A percentile compares a stretch with the other conserved stretches of the same genome.
Conservation (phyloP, 2,113 vertebrate genomes). For the Upupa epops region DNA sequence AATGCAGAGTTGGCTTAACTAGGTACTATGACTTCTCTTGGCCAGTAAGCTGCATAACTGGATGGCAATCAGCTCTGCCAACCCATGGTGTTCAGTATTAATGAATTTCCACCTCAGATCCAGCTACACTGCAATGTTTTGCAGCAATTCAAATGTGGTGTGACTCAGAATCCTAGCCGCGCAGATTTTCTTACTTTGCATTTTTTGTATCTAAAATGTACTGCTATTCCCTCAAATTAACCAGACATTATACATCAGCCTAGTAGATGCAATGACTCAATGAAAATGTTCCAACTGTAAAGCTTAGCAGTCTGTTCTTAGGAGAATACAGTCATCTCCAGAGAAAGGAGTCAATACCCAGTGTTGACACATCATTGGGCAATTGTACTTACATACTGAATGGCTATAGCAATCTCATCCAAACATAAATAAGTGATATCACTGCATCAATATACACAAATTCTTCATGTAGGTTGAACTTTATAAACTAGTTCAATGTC, state of each 20-base stretch:
- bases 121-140: not conserved
- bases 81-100: fast-evolving
- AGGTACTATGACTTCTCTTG: not conserved
- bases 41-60: not conserved
- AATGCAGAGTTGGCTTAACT: fast-evolving
- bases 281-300: not conserved
- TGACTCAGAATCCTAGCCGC: fast-evolving
- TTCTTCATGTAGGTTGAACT: not conserved
- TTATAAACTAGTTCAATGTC: not conserved
- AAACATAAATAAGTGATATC: not conserved
- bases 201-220: not conserved
- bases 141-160: not conserved
- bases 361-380: not conserved
- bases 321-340: not conserved
- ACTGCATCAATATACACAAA: not conserved
- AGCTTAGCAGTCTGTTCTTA: not conserved
- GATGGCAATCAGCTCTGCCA: not conserved
- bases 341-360: not conserved
- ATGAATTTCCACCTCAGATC: not conserved
- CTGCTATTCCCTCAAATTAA: not conserved
- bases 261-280: not conserved
- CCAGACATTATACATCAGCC: not conserved
- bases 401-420: not conserved
- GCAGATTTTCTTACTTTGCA: not conserved
- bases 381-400: not conserved